Conservation (phyloP, 2,888 invertebrate genomes). For the Amphiduros pacificus region DNA sequence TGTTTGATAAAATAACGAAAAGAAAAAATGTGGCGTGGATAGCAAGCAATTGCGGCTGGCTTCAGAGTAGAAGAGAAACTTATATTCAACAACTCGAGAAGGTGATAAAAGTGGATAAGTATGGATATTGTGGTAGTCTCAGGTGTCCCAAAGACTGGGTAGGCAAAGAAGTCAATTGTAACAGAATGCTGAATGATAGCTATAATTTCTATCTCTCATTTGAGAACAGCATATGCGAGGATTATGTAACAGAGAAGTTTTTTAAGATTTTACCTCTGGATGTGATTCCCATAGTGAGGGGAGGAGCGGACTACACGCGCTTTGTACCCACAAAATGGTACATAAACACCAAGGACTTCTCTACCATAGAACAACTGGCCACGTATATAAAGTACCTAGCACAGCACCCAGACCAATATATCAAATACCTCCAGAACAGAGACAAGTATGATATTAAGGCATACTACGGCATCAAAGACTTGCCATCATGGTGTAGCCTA, state of each 20-base stretch:
- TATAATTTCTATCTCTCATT: constrained; percentile 9
- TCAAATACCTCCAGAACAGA: too few relatives aligned
- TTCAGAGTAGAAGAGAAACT: not conserved
- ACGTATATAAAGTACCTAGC: not conserved
- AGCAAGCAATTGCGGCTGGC: constrained; percentile 4
- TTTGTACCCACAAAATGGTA: not conserved
- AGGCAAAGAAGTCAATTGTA: not conserved
- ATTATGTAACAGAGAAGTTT: constrained; percentile 8
- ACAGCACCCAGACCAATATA: too few relatives aligned
- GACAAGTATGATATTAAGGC: too few relatives aligned
- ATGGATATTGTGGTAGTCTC: not conserved
- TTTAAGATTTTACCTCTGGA: not conserved
- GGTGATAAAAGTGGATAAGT: not conserved
- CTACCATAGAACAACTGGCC: not conserved
- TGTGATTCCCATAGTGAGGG: not conserved
- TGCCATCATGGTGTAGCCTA: too few relatives aligned
- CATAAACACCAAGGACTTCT: constrained; percentile 1
- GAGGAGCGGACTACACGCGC: not conserved
- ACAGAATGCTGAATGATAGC: too few relatives aligned
- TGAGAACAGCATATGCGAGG: constrained; percentile 1
- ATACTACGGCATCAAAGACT: too few relatives aligned
- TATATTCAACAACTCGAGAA: not conserved
- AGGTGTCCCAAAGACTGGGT: not conserved
- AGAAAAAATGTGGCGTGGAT: constrained; percentile 1
- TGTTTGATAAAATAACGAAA: not conserved